These are phyloP conservation scores for Acanthoscelides obtectus DNA, from an alignment of 2,888 invertebrate genomes.

Conservation along the genomic window DNA sequence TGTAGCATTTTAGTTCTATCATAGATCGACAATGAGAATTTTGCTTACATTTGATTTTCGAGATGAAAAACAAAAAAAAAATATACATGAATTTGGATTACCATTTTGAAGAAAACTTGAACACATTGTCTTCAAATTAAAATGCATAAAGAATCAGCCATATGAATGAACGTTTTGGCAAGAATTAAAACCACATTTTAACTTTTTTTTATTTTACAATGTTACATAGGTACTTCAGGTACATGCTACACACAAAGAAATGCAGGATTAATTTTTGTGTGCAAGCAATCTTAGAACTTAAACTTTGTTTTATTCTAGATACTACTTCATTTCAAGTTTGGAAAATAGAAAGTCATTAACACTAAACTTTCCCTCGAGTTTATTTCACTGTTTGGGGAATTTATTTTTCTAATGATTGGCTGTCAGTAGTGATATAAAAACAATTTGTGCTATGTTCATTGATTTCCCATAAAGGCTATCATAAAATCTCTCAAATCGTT, in stretches of 20 bases:
- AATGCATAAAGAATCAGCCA: not conserved
- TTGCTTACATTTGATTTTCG: too few species aligned
- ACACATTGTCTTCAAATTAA: not conserved
- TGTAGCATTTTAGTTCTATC: too few species aligned
- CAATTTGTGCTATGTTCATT: too few species aligned
- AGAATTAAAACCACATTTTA: not conserved
- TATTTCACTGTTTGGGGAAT: too few species aligned
- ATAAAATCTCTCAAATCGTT: too few species aligned
- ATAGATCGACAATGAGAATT: not conserved
- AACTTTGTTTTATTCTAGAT: not conserved
- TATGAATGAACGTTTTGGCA: not conserved
- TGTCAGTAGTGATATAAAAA: too few species aligned
- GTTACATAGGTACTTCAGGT: not conserved
- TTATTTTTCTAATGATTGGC: too few species aligned
- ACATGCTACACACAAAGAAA: not conserved
- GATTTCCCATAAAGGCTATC: too few species aligned
- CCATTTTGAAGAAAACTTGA: not conserved
- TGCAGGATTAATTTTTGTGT: not conserved
- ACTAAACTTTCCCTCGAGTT: too few species aligned
- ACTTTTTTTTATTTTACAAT: not conserved
- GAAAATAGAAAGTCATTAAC: too few species aligned
- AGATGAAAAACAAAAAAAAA: not conserved
- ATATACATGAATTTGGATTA: not conserved
- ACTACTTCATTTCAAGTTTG: too few species aligned
- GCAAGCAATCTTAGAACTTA: not conserved